Evolutionary conservation across 2,113 vertebrate genomes (phyloP).

Genomic region (Pseudorasbora parva): DNA sequence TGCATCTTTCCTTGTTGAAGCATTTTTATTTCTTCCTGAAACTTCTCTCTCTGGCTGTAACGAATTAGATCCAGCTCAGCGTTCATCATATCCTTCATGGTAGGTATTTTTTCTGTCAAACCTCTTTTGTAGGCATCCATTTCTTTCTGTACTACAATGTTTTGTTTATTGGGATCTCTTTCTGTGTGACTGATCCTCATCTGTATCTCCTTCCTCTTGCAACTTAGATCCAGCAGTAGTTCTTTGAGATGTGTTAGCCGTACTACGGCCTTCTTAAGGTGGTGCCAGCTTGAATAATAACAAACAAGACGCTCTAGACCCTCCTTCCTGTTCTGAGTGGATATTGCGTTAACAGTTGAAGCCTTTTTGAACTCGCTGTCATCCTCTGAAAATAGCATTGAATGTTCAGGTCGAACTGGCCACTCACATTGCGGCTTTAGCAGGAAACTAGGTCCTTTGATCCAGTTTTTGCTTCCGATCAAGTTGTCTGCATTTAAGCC

Average conservation of each 20-base stretch:
- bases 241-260: neutral
- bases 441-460: neutral
- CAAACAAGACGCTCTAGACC: neutral
- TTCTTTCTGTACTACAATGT: neutral
- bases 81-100: neutral
- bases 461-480: neutral
- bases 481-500: neutral
- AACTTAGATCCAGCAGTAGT: neutral
- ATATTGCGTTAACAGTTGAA: neutral
- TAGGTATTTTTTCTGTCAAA: neutral
- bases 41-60: neutral
- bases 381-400: neutral
- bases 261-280: neutral
- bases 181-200: neutral
- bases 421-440: neutral
- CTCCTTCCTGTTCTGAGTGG: neutral
- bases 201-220: neutral
- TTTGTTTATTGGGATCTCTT: neutral
- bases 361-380: neutral
- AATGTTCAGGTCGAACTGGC: neutral
- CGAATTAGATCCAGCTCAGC: neutral
- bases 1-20: neutral
- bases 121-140: neutral
- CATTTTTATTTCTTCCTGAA: neutral
- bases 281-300: neutral